phyloP scores from a whole-genome alignment of 2,888 invertebrate species.

The Drosophila cracens region DNA sequence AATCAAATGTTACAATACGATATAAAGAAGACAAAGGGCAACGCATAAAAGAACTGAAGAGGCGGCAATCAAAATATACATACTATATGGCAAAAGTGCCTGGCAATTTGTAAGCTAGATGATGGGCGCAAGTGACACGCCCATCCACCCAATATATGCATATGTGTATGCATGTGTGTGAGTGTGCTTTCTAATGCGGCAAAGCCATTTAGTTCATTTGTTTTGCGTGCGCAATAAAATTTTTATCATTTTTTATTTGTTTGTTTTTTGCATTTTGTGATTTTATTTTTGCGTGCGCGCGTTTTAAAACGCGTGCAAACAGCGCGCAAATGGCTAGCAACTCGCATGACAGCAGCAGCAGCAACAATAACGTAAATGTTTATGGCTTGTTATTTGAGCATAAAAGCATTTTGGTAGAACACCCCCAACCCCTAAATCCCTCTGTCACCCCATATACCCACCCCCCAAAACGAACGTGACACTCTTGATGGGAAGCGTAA shows the following conservation, averaged over 20 bases:
- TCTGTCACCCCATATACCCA: no score
- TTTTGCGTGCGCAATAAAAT: slow-evolving; percentile 79
- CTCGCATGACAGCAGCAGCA: slow-evolving; percentile 28
- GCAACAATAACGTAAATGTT: slow-evolving; percentile 59
- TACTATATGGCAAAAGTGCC: slow-evolving; percentile 58
- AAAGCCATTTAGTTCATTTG: slow-evolving; percentile 80
- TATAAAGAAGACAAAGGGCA: slow-evolving; percentile 47
- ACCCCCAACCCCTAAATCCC: background rate
- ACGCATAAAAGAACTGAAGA: slow-evolving; percentile 48
- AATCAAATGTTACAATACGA: slow-evolving; percentile 65
- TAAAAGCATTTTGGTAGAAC: slow-evolving; percentile 68
- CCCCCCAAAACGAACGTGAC: slow-evolving; percentile 63
- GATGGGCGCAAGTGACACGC: slow-evolving; percentile 45
- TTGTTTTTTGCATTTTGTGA: slow-evolving; percentile 33
- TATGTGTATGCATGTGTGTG: background rate
- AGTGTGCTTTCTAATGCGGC: slow-evolving; percentile 54
- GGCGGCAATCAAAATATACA: slow-evolving; percentile 64
- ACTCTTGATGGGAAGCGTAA: slow-evolving; percentile 58
- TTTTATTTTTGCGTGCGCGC: slow-evolving; percentile 31
- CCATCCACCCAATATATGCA: slow-evolving; percentile 16
- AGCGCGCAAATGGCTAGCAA: slow-evolving; percentile 59
- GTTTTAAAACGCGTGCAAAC: slow-evolving; percentile 71
- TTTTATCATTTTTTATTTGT: slow-evolving; percentile 78
- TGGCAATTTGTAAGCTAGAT: slow-evolving; percentile 64
- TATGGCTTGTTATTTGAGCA: slow-evolving; percentile 79